Percentiles rank a stretch among this genome's conserved stretches.
phyloP scores from a whole-genome alignment of 2,113 vertebrate species.

The Hyperoodon ampullatus region DNA sequence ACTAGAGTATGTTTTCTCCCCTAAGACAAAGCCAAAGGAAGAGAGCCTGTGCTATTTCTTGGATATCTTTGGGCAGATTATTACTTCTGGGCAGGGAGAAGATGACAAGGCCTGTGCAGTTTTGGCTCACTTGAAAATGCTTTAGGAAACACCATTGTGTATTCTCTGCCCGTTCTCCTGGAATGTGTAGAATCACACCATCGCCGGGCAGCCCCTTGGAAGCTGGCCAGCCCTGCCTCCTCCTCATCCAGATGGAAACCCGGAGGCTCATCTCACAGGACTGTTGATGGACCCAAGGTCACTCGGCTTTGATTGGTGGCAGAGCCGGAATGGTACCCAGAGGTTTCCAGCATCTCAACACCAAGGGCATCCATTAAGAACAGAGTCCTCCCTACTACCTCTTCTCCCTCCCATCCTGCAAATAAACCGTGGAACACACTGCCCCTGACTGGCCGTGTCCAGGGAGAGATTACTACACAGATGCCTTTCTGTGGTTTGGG shows the following conservation, averaged over 20 bases:
- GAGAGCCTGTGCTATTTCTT: background rate
- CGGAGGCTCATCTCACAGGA: background rate
- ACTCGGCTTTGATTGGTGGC: background rate
- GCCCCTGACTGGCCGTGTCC: background rate
- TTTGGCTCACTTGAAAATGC: background rate
- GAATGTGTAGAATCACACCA: background rate
- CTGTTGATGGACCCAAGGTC: background rate
- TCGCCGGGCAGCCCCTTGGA: background rate
- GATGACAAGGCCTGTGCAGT: background rate
- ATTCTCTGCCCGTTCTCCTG: background rate
- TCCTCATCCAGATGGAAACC: background rate
- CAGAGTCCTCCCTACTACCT: accelerated
- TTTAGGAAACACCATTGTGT: background rate
- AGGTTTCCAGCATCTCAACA: background rate
- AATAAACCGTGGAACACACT: no score
- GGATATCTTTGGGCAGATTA: background rate
- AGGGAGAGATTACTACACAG: background rate
- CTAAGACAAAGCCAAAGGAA: background rate
- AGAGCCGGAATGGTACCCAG: background rate
- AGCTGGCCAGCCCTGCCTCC: background rate
- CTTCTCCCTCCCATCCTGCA: background rate
- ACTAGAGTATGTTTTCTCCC: background rate
- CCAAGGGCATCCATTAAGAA: background rate
- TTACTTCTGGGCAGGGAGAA: background rate
- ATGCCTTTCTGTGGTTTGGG: background rate